Conservation (phyloP, 2,888 invertebrate species). For the Eudasyphora cyanicolor region DNA sequence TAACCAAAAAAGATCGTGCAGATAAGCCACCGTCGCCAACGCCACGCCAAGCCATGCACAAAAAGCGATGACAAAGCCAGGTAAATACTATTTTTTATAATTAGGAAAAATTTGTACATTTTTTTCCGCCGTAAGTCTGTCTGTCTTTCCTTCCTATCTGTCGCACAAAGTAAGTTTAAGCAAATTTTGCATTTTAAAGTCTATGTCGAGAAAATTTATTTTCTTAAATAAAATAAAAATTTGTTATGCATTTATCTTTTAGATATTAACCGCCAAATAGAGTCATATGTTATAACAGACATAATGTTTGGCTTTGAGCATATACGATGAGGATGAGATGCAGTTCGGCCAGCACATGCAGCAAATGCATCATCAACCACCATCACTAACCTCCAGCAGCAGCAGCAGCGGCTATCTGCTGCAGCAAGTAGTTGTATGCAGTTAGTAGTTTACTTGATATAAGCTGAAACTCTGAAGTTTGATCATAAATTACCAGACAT, state of each 20-base stretch:
- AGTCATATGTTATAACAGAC: slow-evolving; percentile 61
- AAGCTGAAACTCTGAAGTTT: slow-evolving; percentile 57
- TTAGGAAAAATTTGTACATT: neutral
- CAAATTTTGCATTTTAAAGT: neutral
- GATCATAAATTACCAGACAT: slow-evolving; percentile 60
- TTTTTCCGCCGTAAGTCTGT: neutral
- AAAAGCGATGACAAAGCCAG: neutral
- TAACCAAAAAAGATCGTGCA: slow-evolving; percentile 33
- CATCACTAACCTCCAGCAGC: neutral
- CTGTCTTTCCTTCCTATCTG: neutral
- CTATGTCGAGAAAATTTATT: slow-evolving; percentile 50
- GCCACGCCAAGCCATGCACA: neutral
- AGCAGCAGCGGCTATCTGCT: neutral
- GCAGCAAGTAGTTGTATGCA: slow-evolving; percentile 41
- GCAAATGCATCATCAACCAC: slow-evolving; percentile 1
- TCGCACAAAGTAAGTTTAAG: neutral
- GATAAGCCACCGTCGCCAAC: slow-evolving; percentile 39
- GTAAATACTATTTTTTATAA: slow-evolving; percentile 6
- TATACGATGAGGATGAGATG: slow-evolving; percentile 2
- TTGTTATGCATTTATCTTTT: slow-evolving; percentile 59
- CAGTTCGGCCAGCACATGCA: neutral
- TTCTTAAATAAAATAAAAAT: slow-evolving; percentile 62
- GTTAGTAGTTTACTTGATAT: slow-evolving; percentile 52
- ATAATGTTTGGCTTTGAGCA: slow-evolving; percentile 60
- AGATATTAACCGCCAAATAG: slow-evolving; percentile 65